Base-by-base conservation (phyloP, 2,113 vertebrate species). In the Salvator merianae region DNA sequence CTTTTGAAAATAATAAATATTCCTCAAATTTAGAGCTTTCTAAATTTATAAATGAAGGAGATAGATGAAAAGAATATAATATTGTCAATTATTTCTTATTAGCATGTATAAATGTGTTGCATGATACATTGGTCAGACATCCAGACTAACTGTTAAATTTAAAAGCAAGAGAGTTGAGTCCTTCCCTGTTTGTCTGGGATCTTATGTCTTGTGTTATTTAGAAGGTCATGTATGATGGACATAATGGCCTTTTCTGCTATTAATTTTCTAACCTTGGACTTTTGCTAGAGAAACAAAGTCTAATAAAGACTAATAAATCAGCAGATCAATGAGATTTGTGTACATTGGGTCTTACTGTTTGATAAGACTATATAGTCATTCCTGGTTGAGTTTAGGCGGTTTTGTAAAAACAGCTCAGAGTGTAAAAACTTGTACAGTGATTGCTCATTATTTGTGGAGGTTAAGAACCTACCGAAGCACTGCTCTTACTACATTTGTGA, bases 1-100 rank as follows among this genome's bases (percentile, higher is more conserved):
- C 87, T 90, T 86, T 88, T 87, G 89, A 89, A 93, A 93, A 95
- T 89, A 95, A 89, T 91, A 94, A 94, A 93, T 94, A 95, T 91
- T 93, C 89, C 83, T 79, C 77, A 63, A 88, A 84, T 83, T 66
- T 70, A 86, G 55, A 68, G 72, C 79, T 40, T 72, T 43, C 63
- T 38, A 62, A 72, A 40, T 59, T 18, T 59, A 20, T 59, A 59
- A 59, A 59, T 59, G 18, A 72, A 40, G 47, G 22, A n/a, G 89
- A 77, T 75, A 89, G n/a, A 89, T 89, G 78, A 89, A 91, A 59
- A 84, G 73, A 88, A 65, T 63, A 81, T 3, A 12, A 87, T 88
- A 91, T 91, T 88, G 84, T 84, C 88, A 81, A 43, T 82, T 82
- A 78, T 85, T 89, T 34, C 77, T 86, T 91, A 80, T 16, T 55